These are phyloP conservation scores for Molossus alvarezi DNA, from an alignment of 2,797 vertebrate species.

Conservation along the genomic window DNA sequence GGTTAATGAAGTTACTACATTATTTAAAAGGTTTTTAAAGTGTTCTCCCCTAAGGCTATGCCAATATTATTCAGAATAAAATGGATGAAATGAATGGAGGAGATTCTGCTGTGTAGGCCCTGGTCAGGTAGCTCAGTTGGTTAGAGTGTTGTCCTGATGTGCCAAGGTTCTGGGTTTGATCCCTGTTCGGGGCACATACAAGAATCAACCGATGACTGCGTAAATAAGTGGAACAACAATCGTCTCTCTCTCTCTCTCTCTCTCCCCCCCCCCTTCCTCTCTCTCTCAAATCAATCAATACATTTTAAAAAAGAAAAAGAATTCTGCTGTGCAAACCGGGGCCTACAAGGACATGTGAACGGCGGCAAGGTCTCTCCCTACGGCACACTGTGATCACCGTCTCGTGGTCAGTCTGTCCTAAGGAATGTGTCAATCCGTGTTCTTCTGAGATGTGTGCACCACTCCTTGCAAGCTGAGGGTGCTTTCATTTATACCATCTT, in stretches of 20 bases:
- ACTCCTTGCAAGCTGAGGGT: background rate
- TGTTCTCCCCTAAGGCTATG: background rate
- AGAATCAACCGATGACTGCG: background rate
- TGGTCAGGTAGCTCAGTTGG: background rate
- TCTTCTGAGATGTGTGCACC: background rate
- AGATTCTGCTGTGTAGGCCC: background rate
- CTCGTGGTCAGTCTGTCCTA: background rate
- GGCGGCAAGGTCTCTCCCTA: no score
- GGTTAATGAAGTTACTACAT: background rate
- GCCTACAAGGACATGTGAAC: accelerated
- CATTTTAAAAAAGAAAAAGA: background rate
- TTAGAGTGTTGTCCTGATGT: background rate
- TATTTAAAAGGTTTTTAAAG: background rate
- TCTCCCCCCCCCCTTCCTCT: no score
- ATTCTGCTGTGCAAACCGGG: background rate
- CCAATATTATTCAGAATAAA: background rate
- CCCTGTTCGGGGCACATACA: background rate
- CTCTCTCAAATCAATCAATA: background rate
- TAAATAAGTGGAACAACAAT: background rate
- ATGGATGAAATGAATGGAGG: background rate
- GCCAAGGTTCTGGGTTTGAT: background rate
- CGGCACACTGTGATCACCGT: accelerated
- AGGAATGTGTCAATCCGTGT: accelerated
- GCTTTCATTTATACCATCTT: background rate
- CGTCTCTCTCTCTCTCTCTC: background rate